Base-by-base conservation (phyloP, 2,888 invertebrate species). In the Microctonus brassicae region DNA sequence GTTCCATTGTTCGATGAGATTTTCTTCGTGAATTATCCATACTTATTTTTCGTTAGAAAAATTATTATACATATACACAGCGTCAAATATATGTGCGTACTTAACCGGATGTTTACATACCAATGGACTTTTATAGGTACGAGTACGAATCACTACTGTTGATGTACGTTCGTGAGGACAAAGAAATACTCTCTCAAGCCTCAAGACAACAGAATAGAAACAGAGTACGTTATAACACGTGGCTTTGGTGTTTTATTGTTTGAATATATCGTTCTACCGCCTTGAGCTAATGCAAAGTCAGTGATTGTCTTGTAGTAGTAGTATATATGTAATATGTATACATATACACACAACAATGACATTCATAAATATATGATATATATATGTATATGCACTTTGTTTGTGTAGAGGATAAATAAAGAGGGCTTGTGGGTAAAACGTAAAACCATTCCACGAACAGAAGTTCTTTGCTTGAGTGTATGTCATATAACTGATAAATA, bases 11-110 rank as follows among this genome's bases (percentile, higher is more conserved):
- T 34, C 84, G 76, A 67, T 82, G 85, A 22, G 80, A 64, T 70
- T 81, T 84, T 64, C 83, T 82, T 7, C 80, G 79, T 24, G 81
- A 82, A 69, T 81, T 79, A 72, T 84, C 82, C 83, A 84, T 84
- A 52, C 52, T 55, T 26, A 58, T 33, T 34, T 13, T 9, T 34
- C n/a, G 33, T 13, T 10, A 34, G 13, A 58, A 20, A 58, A 24
- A 17, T 29, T n/a, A n/a, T 17, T 17, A 2, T 13, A 20, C 13
- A 58, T 34, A 33, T 29, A 13, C 33, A 58, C 17, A 5, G 33
- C 2, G 17, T 47, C 17, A 17, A 3, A 47, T 17, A n/a, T 17
- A 33, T 29, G 9, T n/a, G n/a, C n/a, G n/a, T n/a, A n/a, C n/a
- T n/a, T n/a, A n/a, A n/a, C 57, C n/a, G 58, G 20, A 33, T 33